Evolutionary conservation across 2,797 vertebrate genomes (phyloP), one percentile per base, ranked within the genome.

Genomic region (Pithecia hirsuta): DNA sequence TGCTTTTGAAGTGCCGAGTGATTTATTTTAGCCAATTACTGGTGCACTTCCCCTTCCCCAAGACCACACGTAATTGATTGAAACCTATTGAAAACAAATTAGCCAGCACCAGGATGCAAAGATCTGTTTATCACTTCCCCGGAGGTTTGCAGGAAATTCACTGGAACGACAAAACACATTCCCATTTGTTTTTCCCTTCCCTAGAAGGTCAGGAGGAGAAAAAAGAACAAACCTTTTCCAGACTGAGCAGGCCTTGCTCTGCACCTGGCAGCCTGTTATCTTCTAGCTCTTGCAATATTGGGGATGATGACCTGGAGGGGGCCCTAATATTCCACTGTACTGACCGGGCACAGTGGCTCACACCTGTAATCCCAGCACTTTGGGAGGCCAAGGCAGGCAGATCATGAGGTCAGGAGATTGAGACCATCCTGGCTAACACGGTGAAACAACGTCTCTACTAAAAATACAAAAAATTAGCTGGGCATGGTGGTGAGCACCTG

Each of bases 21-120:
- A 99, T 99, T 99, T 99, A 99, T 99, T 99, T 96, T 97, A 98
- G 97, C 98, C 99, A 99, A 99, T 99, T 99, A 99, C 97, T 96
- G 26, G 97, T 95, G 97, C 96, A 70, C 98, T 98, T 98, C 97
- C 96, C 97, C 98, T 98, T 98, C 70, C 76, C 97, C 61, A 46
- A 97, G 98, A 99, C 98, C 97, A 86, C 80, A 61, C 83, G 97
- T 98, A 98, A 99, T 99, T 99, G 99, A 99, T 99, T 99, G 98
- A 98, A 99, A 98, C 98, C 98, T 98, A 99, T 98, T 98, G 98
- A 99, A 99, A 99, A 99, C 98, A 99, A 98, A 99, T 99, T 98
- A 99, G 98, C 97, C 97, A 80, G 98, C 98, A 96, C 98, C 50
- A 30, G 98, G 98, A 98, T 26, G 85, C 98, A 28, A 95, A 98